Conservation (phyloP, 2,113 vertebrate genomes). For the Xiphophorus hellerii region DNA sequence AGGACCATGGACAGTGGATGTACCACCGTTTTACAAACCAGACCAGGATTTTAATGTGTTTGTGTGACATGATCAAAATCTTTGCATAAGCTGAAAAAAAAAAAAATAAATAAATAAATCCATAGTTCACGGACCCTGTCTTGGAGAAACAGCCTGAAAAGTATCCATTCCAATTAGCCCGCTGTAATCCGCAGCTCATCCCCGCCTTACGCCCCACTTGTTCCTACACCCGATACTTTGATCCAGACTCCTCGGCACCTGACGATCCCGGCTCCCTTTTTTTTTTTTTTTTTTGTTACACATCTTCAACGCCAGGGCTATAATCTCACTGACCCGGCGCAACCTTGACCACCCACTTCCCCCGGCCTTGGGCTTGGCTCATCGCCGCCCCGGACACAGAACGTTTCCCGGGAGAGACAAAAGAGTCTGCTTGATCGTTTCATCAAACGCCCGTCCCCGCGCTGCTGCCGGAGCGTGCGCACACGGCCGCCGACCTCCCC, state of each 20-base stretch:
- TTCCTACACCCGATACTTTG: slow-evolving; percentile 81
- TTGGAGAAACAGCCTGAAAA: slow-evolving; percentile 48
- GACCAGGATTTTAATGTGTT: no score
- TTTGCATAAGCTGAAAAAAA: not conserved
- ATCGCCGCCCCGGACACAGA: slow-evolving; percentile 72
- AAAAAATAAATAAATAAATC: slow-evolving; percentile 1
- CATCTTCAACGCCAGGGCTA: slow-evolving; percentile 60
- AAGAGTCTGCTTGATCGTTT: slow-evolving; percentile 72
- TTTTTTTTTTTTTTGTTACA: slow-evolving; percentile 36
- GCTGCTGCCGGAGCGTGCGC: slow-evolving; percentile 50
- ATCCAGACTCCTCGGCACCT: slow-evolving; percentile 73
- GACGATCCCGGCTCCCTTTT: slow-evolving; percentile 66
- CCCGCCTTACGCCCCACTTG: slow-evolving; percentile 75
- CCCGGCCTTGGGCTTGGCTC: slow-evolving; percentile 72
- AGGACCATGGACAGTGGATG: not conserved
- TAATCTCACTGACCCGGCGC: slow-evolving; percentile 80
- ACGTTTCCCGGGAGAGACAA: slow-evolving; percentile 75
- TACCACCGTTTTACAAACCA: no score
- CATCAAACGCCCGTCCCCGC: slow-evolving; percentile 71
- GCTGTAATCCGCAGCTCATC: slow-evolving; percentile 76
- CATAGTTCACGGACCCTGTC: slow-evolving; percentile 28
- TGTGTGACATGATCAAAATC: not conserved
- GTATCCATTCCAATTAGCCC: slow-evolving; percentile 75
- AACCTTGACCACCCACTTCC: slow-evolving; percentile 81
- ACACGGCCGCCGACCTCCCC: slow-evolving; percentile 60